Base-by-base conservation (phyloP, 2,888 invertebrate genomes). In the Syrista parreyssii region DNA sequence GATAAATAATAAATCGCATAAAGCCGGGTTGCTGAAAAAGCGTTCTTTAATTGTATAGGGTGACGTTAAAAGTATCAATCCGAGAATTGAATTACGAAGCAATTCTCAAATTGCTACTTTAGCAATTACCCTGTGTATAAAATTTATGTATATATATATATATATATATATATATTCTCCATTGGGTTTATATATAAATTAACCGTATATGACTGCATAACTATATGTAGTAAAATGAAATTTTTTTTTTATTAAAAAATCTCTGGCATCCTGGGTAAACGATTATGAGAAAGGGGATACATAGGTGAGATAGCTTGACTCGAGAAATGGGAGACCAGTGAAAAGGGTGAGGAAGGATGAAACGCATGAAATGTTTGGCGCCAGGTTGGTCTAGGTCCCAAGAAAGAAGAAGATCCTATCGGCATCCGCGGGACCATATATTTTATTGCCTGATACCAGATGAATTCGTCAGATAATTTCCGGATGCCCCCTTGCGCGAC, bases 391-490 rank as follows among this genome's bases (percentile, higher is more conserved):
- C 78, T 75, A 78, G 75, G 71, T 55, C 32, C 36, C n/a, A 30
- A 36, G 30, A 9, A 55, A 55, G n/a, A 34, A 79, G 77, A 82
- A 88, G 89, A 89, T 89, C 88, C 80, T 85, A 90, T 90, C 90
- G 86, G 80, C 80, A 84, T 83, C 82, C 82, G 79, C 83, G 82
- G 82, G 82, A 85, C 83, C 84, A 83, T 84, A 86, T 82, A 86
- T 87, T 89, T 91, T 91, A 91, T 91, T 90, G 88, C 89, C 87
- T 87, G 90, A 90, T 89, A 73, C 86, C 88, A 88, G 89, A 88
- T 89, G 89, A 86, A 90, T 90, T 90, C 89, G 89, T 91, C 88
- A 90, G 89, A 89, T 90, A 88, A 89, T 87, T 87, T 80, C 73
- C 76, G 75, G 75, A 77, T 77, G 72, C 74, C 76, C 76, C 55